Conservation (phyloP, 2,888 invertebrate genomes). For the Habroteleia sp. region DNA sequence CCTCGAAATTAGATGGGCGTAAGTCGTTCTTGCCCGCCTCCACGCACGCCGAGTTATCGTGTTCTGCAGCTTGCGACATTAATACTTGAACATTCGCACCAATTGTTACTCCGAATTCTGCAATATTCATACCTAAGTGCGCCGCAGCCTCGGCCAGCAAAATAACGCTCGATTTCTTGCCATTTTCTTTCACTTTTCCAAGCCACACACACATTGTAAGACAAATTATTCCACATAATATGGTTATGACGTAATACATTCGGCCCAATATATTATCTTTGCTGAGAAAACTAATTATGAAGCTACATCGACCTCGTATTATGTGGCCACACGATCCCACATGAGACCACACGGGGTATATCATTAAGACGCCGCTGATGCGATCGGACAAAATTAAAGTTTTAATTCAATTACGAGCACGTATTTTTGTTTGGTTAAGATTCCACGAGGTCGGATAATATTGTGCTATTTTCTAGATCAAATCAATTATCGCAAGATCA, state of each 20-base stretch:
- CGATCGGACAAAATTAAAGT: background rate
- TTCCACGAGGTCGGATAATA: too few relatives aligned
- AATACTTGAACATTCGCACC: constrained; percentile 62
- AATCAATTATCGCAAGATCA: constrained; percentile 20
- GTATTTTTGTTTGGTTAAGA: too few relatives aligned
- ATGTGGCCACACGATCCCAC: constrained; percentile 9
- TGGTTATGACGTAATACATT: constrained; percentile 15
- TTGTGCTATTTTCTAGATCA: background rate
- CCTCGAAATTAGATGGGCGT: constrained; percentile 80
- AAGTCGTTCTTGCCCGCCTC: constrained; percentile 74
- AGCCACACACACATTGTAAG: background rate
- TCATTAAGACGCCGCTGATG: background rate
- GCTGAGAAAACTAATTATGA: constrained; percentile 25
- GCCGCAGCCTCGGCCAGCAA: constrained; percentile 2
- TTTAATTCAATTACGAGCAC: constrained; percentile 9
- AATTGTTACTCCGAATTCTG: constrained; percentile 52
- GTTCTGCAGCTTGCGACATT: constrained; percentile 66
- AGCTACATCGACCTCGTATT: constrained; percentile 20
- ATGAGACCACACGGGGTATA: constrained; percentile 2
- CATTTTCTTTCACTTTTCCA: constrained; percentile 1
- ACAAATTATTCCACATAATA: constrained; percentile 17
- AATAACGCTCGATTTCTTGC: constrained; percentile 4
- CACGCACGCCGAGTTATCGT: constrained; percentile 62
- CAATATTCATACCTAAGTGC: constrained; percentile 40
- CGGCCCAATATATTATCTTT: constrained; percentile 10